These are phyloP conservation scores for Tragelaphus strepsiceros DNA, from an alignment of 2,113 vertebrate species.

Conservation along the genomic window DNA sequence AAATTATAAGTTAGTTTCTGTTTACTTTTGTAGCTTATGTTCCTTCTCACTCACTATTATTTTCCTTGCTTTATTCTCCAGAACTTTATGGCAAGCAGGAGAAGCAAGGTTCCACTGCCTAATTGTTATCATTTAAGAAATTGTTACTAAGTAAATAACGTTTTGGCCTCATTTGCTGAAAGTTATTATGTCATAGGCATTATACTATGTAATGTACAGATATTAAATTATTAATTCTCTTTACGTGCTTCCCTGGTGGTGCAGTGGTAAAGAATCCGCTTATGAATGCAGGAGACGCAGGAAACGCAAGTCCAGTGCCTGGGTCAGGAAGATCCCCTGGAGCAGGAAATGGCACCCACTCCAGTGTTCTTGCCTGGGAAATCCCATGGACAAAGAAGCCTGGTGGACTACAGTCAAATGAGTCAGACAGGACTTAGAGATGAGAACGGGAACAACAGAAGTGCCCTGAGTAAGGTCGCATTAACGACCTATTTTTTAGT, in stretches of 20 bases:
- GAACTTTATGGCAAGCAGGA: background rate
- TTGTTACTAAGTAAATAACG: background rate
- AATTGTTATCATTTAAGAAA: background rate
- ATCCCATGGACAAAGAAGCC: background rate
- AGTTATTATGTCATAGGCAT: background rate
- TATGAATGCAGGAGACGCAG: background rate
- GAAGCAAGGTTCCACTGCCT: background rate
- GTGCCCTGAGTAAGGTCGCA: background rate
- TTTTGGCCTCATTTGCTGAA: background rate
- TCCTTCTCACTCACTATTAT: background rate
- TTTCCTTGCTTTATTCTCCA: background rate
- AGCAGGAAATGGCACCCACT: background rate
- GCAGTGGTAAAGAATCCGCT: background rate
- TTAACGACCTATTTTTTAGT: background rate
- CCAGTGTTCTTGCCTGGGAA: background rate
- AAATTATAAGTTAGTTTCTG: background rate
- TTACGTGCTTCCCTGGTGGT: background rate
- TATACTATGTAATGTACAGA: background rate
- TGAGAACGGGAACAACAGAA: fast-evolving
- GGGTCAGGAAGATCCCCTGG: background rate
- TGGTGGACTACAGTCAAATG: fast-evolving
- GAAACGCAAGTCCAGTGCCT: fast-evolving
- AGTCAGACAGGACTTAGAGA: background rate
- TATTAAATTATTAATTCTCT: background rate
- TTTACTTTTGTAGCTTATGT: background rate